Evolutionary conservation across 2,113 vertebrate species (phyloP), one percentile per base, ranked within the genome.

Genomic region (Penelope pileata): DNA sequence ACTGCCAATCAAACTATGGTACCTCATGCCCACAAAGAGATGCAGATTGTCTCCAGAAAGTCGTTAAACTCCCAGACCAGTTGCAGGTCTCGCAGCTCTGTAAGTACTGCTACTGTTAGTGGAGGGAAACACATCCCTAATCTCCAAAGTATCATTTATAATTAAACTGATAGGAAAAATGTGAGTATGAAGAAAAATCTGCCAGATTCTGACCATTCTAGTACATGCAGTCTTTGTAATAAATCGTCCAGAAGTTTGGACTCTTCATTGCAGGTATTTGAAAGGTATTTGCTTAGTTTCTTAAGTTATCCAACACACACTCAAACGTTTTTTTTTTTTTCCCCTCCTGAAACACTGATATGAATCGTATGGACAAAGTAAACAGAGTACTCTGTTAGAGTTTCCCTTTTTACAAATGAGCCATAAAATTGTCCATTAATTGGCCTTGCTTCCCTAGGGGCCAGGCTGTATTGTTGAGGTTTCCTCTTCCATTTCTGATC

Each of bases 391-490:
- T 97, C 96, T 96, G 94, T 96, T 97, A 94, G 93, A 97, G 90
- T 97, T 98, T 97, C 95, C 95, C 86, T 96, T 97, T 97, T 93
- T 92, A 97, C 92, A 97, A 98, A 98, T 96, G 97, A 98, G 96
- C 97, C 97, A 98, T 97, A 98, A 98, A 97, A 98, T 98, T 97
- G 84, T 89, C 87, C 96, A 96, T 98, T 98, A 98, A 97, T 96
- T 97, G 97, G 79, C 18, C 74, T 79, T 93, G 77, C 64, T 90
- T 98, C 96, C 90, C 95, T 58, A 93, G 91, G 91, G 96, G 67
- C 54, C 26, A 9, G 86, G 48, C 91, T 89, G 83, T 91, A 97
- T 98, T 98, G 97, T 98, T 92, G 87, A 97, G 80, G 81, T 96
- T 98, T 98, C 97, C 98, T 97, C 98, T 98, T 97, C 96, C 96